phyloP scores from a whole-genome alignment of 2,888 invertebrate species.

The Eudemis profundana region DNA sequence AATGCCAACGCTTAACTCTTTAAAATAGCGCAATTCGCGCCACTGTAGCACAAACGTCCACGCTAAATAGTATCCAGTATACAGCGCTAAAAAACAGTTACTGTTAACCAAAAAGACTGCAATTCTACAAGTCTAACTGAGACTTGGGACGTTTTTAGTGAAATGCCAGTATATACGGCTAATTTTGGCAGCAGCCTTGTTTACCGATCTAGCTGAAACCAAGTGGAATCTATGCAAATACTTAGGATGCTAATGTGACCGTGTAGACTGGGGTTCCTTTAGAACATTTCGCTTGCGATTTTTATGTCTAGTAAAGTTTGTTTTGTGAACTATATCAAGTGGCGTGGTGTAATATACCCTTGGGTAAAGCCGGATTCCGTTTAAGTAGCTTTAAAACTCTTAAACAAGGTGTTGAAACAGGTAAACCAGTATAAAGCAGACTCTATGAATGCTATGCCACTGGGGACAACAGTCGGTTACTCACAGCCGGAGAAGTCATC shows the following conservation, averaged over 20 bases:
- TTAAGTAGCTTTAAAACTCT: too few species aligned
- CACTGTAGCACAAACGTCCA: constrained; percentile 19
- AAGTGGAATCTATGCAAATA: constrained; percentile 46
- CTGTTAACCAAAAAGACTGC: neutral
- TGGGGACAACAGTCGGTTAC: too few species aligned
- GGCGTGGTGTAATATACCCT: too few species aligned
- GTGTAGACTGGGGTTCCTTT: constrained; percentile 8
- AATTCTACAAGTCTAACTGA: neutral
- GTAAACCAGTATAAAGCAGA: too few species aligned
- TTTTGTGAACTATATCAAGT: too few species aligned
- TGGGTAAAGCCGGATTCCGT: too few species aligned
- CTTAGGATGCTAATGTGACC: constrained; percentile 42
- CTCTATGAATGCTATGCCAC: too few species aligned
- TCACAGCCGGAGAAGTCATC: too few species aligned
- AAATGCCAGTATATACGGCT: too few species aligned
- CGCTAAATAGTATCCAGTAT: neutral
- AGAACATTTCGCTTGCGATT: neutral
- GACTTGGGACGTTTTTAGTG: neutral
- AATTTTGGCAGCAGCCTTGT: constrained; percentile 45
- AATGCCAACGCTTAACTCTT: constrained; percentile 26
- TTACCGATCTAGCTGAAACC: constrained; percentile 36
- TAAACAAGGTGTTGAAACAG: too few species aligned
- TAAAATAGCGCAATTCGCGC: neutral
- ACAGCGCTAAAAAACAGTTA: too few species aligned
- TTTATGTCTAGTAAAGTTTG: neutral